Base-by-base conservation (phyloP, 1,140 invertebrate genomes). In the Drosophila pachea region DNA sequence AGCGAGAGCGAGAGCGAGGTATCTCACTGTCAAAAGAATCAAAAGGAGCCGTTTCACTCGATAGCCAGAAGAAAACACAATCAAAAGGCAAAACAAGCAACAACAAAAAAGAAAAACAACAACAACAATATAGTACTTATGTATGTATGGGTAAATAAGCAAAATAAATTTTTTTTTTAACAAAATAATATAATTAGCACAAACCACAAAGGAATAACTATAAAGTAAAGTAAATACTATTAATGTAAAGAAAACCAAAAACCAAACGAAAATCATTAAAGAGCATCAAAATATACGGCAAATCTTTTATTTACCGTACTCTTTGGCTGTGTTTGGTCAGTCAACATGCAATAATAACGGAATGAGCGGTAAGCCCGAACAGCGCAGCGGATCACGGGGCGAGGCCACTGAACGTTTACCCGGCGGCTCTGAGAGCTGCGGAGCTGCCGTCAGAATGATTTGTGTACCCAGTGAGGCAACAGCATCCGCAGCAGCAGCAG, bases 151-250 rank as follows among this genome's bases (percentile, higher is more conserved):
- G 31, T 49, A 70, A 66, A 58, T 52, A 62, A 40, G 58, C 55
- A 68, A 79, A 66, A 59, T 54, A 66, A 63, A 83, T 83, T 84
- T 83, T 83, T 73, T 84, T 79, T 83, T 71, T 73, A 73, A 76
- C 74, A 74, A 83, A 76, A 83, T 79, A 83, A 83, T 79, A 83
- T 79, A 83, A 74, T 84, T 83, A 83, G 79, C 79, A 83, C 79
- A 83, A 79, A 43, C 4, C 2, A 43, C 12, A 43, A 43, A 43
- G 14, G 14, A 43, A 43, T 69, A 83, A 84, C 79, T 84, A 84
- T 73, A 84, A 79, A 81, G 65, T 78, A 84, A 79, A 81, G 65
- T 78, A 78, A 84, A 83, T 79, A 84, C 79, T 83, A 83, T 84
- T 84, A 83, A 83, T 84, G 79, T 83, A 83, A 84, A 81, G 47